Percentiles rank a stretch among this genome's conserved stretches.
Conservation (phyloP, 1,140 invertebrate genomes). For the Ericerus pela region DNA sequence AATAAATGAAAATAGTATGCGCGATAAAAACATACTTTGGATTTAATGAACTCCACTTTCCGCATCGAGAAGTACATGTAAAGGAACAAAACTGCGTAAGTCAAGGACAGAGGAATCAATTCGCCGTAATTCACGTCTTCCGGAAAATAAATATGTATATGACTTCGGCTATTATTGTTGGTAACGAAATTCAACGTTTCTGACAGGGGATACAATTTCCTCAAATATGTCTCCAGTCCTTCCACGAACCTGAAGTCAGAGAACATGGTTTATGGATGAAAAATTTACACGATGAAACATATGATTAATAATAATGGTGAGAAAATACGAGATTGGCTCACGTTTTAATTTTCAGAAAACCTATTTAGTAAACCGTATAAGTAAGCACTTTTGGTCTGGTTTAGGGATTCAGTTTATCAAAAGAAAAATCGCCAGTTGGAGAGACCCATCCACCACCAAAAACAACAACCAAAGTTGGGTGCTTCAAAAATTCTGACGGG, state of each 20-base stretch:
- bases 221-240: conserved; percentile 53
- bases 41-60: conserved; percentile 86
- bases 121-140: conserved; percentile 74
- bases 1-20: neutral
- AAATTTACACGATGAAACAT: too few species aligned
- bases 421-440: too few species aligned
- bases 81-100: conserved; percentile 71
- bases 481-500: too few species aligned
- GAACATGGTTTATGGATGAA: neutral
- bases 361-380: too few species aligned
- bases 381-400: too few species aligned
- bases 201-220: conserved; percentile 52
- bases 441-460: too few species aligned
- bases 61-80: conserved; percentile 91
- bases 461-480: too few species aligned
- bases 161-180: neutral
- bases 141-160: conserved; percentile 67
- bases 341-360: too few species aligned
- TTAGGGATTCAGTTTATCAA: too few species aligned
- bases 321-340: too few species aligned
- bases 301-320: too few species aligned
- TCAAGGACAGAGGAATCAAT: conserved; percentile 64
- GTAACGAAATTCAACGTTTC: conserved; percentile 26
- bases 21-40: conserved; percentile 39
- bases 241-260: conserved; percentile 52